A percentile compares a stretch with the other conserved stretches of the same genome.
Evolutionary conservation across 2,888 invertebrate species (phyloP).

Genomic region (Sialis fuliginosa): DNA sequence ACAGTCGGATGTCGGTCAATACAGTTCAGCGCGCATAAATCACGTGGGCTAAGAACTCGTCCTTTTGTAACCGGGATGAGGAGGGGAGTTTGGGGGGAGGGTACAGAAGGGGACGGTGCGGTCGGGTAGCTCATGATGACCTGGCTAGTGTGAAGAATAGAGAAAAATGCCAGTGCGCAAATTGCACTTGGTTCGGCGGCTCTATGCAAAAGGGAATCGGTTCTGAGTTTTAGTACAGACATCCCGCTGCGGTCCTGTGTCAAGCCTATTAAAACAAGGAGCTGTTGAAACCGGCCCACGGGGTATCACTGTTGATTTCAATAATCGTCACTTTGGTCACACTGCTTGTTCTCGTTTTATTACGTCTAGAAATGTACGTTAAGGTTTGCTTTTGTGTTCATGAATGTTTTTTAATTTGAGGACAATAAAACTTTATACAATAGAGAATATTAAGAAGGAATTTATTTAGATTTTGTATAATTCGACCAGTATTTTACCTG

Average conservation of each 20-base stretch:
- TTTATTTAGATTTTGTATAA: too few relatives aligned
- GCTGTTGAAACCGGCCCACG: conserved; percentile 5
- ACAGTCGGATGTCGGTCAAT: too few relatives aligned
- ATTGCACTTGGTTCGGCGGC: background rate
- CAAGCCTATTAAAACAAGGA: conserved; percentile 7
- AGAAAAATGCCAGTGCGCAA: background rate
- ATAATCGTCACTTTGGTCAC: too few relatives aligned
- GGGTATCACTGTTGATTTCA: background rate
- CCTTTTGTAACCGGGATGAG: background rate
- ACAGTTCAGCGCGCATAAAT: too few relatives aligned
- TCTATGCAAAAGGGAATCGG: background rate
- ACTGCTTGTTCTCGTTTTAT: too few relatives aligned
- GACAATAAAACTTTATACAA: too few relatives aligned
- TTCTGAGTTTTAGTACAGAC: background rate
- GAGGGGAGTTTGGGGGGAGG: background rate
- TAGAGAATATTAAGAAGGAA: too few relatives aligned
- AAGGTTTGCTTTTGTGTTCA: too few relatives aligned
- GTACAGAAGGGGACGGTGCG: background rate
- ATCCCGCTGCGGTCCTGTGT: conserved; percentile 3
- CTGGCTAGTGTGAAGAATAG: background rate
- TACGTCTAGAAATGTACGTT: too few relatives aligned
- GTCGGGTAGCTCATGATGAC: background rate
- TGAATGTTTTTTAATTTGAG: too few relatives aligned
- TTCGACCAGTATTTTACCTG: too few relatives aligned
- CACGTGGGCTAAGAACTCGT: too few relatives aligned